Evolutionary conservation across 2,113 vertebrate genomes (phyloP).

Genomic region (Ia io): DNA sequence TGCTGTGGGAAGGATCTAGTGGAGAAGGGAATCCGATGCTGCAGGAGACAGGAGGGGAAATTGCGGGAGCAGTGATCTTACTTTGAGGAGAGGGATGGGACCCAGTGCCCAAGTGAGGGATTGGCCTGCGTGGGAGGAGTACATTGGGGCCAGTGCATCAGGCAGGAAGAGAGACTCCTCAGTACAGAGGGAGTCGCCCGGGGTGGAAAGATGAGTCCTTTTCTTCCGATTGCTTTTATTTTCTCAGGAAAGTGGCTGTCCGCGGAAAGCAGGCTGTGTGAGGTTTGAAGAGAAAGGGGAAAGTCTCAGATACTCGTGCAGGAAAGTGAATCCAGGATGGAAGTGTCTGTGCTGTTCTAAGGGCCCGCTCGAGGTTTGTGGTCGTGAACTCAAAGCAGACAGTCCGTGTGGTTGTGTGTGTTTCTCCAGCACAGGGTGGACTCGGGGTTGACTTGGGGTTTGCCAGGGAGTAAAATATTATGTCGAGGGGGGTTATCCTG

Average conservation of each 20-base stretch:
- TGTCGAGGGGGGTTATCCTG: accelerated
- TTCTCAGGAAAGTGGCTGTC: not conserved
- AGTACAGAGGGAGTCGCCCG: accelerated
- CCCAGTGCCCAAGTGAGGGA: accelerated
- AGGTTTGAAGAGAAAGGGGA: not conserved
- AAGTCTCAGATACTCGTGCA: not conserved
- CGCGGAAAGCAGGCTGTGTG: not conserved
- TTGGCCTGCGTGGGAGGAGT: not conserved
- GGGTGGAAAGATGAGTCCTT: not conserved
- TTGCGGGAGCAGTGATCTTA: accelerated
- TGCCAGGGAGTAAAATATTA: not conserved
- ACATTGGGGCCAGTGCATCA: accelerated
- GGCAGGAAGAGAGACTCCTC: not conserved
- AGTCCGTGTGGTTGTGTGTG: accelerated
- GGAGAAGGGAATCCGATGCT: not conserved
- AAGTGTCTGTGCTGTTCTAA: not conserved
- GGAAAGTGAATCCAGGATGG: not conserved
- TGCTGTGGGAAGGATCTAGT: not conserved
- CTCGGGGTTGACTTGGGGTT: not conserved
- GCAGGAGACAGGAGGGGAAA: no score
- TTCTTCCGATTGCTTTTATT: not conserved
- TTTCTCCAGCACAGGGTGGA: not conserved
- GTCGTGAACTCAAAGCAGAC: not conserved
- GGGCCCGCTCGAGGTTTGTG: conserved; percentile 18
- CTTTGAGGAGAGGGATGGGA: not conserved